These are phyloP conservation scores for Diadromus collaris DNA, from an alignment of 2,888 invertebrate genomes.

Conservation along the genomic window DNA sequence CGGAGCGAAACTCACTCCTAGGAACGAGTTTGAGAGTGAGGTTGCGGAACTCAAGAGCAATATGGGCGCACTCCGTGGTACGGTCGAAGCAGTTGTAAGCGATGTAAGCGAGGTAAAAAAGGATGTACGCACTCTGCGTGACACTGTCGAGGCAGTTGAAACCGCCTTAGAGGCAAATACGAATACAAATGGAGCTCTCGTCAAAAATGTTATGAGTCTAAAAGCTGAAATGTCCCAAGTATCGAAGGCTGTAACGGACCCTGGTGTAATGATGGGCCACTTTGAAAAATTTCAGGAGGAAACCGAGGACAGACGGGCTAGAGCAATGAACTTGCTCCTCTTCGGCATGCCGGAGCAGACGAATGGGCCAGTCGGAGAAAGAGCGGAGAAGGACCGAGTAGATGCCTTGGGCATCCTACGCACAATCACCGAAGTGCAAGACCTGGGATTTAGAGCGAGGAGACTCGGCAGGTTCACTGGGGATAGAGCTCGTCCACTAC, in stretches of 20 bases:
- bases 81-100: neutral
- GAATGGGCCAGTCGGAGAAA: neutral
- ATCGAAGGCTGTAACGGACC: neutral
- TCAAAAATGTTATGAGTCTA: neutral
- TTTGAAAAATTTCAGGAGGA: neutral
- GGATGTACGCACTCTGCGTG: neutral
- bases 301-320: neutral
- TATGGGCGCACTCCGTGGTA: neutral
- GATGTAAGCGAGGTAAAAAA: neutral
- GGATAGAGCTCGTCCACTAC: neutral
- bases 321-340: neutral
- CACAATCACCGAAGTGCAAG: neutral
- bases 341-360: constrained; percentile 11
- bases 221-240: neutral
- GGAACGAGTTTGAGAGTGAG: neutral
- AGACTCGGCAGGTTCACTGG: neutral
- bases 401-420: neutral
- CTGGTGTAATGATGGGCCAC: neutral
- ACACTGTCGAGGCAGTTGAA: neutral
- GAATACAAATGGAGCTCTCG: neutral
- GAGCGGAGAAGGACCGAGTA: neutral
- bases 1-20: neutral
- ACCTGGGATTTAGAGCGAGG: no score
- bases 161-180: neutral
- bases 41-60: neutral